Evolutionary conservation across 2,797 vertebrate genomes (phyloP), one percentile per base, ranked within the genome.

Genomic region (Eleutherodactylus coqui): DNA sequence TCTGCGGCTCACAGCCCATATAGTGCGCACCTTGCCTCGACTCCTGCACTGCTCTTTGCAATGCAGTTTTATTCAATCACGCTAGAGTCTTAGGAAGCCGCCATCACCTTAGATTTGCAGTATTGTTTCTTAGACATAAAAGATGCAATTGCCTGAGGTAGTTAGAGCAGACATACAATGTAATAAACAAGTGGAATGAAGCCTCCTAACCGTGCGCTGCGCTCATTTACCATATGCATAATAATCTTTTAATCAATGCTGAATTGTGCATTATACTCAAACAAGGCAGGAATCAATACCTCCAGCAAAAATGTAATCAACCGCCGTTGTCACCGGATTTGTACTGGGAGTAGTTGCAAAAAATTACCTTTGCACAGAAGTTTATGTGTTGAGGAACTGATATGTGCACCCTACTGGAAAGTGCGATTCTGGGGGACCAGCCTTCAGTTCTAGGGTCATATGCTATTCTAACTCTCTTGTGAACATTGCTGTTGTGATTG

Each of bases 241-340:
- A 75, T 58, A 58, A 75, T 83, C 67, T 73, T 55, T 29, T 75
- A 73, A 83, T 83, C 81, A 83, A 76, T 84, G 82, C 55, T 64
- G 53, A 62, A 49, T 36, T 62, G 70, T 75, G 72, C 45, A 76
- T 64, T n/a, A 67, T 67, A 29, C 29, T 67, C 38, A 84, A 67
- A 69, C 43, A 16, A 38, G 43, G 17, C 32, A 1, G 14, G 6
- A 49, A 77, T 77, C 83, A 36, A 77, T 84, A 76, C n/a, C 43
- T 47, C 17, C n/a, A n/a, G 70, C 69, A 21, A 16, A 7, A 75
- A 34, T 75, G 64, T 43, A 85, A 55, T 80, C 69, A 81, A 41
- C 34, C 0, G 2, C 11, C 13, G 24, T 10, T 32, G 36, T 17
- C 27, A 5, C 16, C 9, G 70, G 38, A 24, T 32, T 6, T 62